Base-by-base conservation (phyloP, 2,797 vertebrate species). In the Orientallactaga sibirica region DNA sequence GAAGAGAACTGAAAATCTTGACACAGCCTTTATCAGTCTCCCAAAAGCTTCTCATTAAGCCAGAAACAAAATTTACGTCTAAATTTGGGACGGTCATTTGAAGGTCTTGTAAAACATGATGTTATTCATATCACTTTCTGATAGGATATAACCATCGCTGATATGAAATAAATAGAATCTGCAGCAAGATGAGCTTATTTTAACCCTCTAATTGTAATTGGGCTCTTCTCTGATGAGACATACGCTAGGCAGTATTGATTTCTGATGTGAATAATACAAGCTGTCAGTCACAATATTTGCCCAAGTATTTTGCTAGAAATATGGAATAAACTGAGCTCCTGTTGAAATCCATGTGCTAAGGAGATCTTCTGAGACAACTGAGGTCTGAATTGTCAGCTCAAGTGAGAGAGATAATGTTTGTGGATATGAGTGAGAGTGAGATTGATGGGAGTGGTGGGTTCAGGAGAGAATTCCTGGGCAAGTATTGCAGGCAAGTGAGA, bases 41-140 rank as follows among this genome's bases (percentile, higher is more conserved):
- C 90, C 27, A 75, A 93, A 90, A 82, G 3, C 7, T 66, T 95
- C 90, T 64, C 74, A 9, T 95, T 92, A 71, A 88, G 58, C 91
- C 52, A 92, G 87, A 84, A 94, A 77, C 27, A 89, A 94, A 91
- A 89, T 82, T 64, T 93, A 41, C 86, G 37, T 76, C 22, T 43
- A 70, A 73, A 87, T 87, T 92, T 95, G 16, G 27, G 88, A 95
- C 6, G 1, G 14, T 84, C n/a, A 70, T 83, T 92, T 90, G 68
- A 92, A 90, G 37, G 33, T 79, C 16, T n/a, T 94, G 7, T 75
- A 71, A 95, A 90, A 84, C 73, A 66, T 52, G 9, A 76, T 75
- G 3, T 82, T 73, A 70, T 88, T 80, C 14, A 64, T 81, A 75
- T 62, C 29, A 29, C 62, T 70, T 96, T 93, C 64, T 80, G 33